Conservation (phyloP, 1,140 invertebrate species). For the Meteorus sp. region DNA sequence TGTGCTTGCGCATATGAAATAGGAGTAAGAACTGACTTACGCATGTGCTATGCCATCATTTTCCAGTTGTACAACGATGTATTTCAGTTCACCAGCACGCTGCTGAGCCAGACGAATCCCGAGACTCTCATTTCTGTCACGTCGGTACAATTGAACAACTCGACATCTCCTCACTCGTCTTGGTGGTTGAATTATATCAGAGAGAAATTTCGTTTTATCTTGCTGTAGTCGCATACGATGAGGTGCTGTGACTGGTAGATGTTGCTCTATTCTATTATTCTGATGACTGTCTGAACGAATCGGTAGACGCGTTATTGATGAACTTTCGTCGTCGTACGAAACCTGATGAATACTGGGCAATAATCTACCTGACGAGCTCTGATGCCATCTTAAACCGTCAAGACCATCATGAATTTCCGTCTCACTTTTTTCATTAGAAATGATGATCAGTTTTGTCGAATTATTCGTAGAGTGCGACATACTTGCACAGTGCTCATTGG, state of each 20-base stretch:
- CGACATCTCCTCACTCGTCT: conserved; percentile 47
- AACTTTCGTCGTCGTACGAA: conserved; percentile 32
- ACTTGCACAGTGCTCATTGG: conserved; percentile 41
- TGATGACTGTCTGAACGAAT: conserved; percentile 25
- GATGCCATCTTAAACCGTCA: conserved; percentile 54
- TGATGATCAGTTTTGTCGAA: not conserved
- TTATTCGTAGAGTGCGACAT: conserved; percentile 21
- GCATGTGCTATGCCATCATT: conserved; percentile 78
- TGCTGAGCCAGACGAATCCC: conserved; percentile 73
- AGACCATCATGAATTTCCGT: conserved; percentile 33
- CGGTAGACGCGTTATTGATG: conserved; percentile 28
- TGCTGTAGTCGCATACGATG: conserved; percentile 51
- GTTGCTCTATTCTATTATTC: not conserved
- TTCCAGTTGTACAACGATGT: conserved; percentile 81
- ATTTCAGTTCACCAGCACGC: conserved; percentile 68
- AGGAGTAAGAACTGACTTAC: conserved; percentile 54
- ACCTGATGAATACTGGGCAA: conserved; percentile 53
- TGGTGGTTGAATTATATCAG: conserved; percentile 50
- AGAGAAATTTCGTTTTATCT: conserved; percentile 54
- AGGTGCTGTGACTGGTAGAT: conserved; percentile 30
- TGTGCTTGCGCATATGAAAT: not conserved
- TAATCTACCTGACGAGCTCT: conserved; percentile 48
- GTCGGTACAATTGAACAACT: conserved; percentile 57
- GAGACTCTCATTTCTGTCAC: conserved; percentile 67
- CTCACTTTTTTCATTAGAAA: conserved; percentile 2